Base-by-base conservation (phyloP, 1,140 invertebrate species). In the Euura saliciscinereae region DNA sequence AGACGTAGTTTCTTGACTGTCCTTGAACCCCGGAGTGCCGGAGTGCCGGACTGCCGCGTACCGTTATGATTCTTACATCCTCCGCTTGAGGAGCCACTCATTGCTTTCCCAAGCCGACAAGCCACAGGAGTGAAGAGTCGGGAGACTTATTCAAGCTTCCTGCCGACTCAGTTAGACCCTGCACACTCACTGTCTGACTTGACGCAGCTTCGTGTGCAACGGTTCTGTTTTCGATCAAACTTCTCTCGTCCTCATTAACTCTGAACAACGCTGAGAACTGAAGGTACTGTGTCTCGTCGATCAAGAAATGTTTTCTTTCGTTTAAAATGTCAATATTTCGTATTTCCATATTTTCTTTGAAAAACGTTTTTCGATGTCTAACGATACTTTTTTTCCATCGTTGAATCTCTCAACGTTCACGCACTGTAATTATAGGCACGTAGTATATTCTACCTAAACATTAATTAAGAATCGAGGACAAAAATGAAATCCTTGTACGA, bases 81-180 rank as follows among this genome's bases (percentile, higher is more conserved):
- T 59, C 51, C 51, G 51, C 51, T 59, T n/a, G 51, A 59, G 51
- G 51, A 59, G 51, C 51, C 51, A 59, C 51, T 59, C 51, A 59
- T 59, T 59, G 51, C 46, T 51, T 51, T 6, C 3, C 51, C 8
- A 59, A n/a, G 51, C 10, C 8, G 28, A 28, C 28, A 28, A 28
- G 28, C 28, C 28, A 28, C 28, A 28, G 28, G 28, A 28, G 28
- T 28, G 28, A 28, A 28, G 51, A 59, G 51, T 8, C 51, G 13
- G 51, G 51, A 59, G 51, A n/a, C 51, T 59, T 59, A 28, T 28
- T 28, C 51, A n/a, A 59, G 51, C 8, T n/a, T 59, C 13, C 51
- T n/a, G 10, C 8, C 51, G 51, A 59, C 51, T 28, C 28, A 28
- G 8, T 59, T 28, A 28, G 28, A 59, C 51, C 10, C 51, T 59